Conservation (phyloP, 2,888 invertebrate genomes). For the Imbricaverruca yamaguchii region DNA sequence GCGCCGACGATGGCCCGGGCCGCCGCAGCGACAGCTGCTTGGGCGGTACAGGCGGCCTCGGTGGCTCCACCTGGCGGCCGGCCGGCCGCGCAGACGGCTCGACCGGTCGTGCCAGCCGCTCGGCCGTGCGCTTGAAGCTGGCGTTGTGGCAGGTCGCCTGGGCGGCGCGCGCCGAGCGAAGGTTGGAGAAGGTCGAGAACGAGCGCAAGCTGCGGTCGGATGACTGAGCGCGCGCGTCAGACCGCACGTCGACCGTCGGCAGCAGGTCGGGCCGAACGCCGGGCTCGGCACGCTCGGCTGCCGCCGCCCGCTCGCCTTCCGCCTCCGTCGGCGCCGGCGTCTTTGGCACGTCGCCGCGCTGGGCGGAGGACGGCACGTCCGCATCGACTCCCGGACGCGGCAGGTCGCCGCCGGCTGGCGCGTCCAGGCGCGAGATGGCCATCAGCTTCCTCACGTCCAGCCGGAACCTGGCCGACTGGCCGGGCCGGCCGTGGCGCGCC, state of each 20-base stretch:
- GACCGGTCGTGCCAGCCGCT: not conserved
- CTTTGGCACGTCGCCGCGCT: not conserved
- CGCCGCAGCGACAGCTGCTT: not conserved
- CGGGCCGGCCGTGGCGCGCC: no score
- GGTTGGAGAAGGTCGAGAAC: constrained; percentile 19
- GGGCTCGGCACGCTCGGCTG: not conserved
- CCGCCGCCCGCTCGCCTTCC: not conserved
- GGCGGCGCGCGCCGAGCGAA: not conserved
- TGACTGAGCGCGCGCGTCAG: not conserved
- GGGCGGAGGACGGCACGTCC: not conserved
- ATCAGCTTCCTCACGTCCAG: not conserved
- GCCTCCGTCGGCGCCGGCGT: not conserved
- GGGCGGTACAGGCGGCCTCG: constrained; percentile 6
- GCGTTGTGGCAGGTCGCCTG: constrained; percentile 14
- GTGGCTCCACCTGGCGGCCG: constrained; percentile 10
- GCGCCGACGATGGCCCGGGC: not conserved
- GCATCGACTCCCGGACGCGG: not conserved
- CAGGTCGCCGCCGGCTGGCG: not conserved
- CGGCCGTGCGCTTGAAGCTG: constrained; percentile 19
- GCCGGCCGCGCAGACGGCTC: not conserved
- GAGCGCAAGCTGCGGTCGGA: not conserved
- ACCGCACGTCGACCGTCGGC: not conserved
- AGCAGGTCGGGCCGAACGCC: not conserved
- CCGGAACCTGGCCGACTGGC: not conserved
- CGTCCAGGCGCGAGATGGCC: not conserved